A percentile compares a stretch with the other conserved stretches of the same genome.
Evolutionary conservation across 2,888 invertebrate species (phyloP).

Genomic region (Pandemis cinnamomeana): DNA sequence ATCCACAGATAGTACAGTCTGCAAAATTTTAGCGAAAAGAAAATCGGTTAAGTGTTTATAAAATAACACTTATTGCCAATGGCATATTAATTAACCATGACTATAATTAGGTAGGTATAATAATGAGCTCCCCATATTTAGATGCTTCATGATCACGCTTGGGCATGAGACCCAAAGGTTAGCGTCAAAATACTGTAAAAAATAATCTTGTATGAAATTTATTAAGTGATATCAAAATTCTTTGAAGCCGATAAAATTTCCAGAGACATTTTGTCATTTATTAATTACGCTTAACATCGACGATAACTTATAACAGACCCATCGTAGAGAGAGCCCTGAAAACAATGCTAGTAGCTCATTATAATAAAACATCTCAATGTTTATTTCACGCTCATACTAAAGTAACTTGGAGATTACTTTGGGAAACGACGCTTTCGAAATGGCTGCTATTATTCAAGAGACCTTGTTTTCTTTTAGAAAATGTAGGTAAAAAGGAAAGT

Average conservation of each 20-base stretch:
- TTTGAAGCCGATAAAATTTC: neutral
- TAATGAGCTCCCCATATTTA: too few species aligned
- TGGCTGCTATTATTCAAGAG: conserved; percentile 60
- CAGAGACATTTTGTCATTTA: neutral
- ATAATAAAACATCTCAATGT: conserved; percentile 56
- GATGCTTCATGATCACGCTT: too few species aligned
- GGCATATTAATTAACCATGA: too few species aligned
- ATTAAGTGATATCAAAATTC: neutral
- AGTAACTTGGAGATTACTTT: conserved; percentile 66
- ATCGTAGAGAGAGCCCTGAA: conserved; percentile 1
- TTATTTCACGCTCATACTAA: conserved; percentile 66
- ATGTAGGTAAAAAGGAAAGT: conserved; percentile 10
- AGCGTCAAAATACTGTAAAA: too few species aligned
- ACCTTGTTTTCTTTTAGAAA: conserved; percentile 46
- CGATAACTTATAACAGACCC: neutral
- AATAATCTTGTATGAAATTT: too few species aligned
- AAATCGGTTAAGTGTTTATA: too few species aligned
- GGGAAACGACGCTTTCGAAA: conserved; percentile 55
- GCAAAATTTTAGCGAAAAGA: too few species aligned
- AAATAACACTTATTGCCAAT: too few species aligned
- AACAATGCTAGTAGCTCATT: conserved; percentile 30
- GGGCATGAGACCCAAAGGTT: too few species aligned
- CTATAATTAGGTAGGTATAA: too few species aligned
- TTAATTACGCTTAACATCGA: conserved; percentile 5
- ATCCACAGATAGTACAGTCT: too few species aligned